These are phyloP conservation scores for Apostichopus californicus DNA, from an alignment of 35 echinoderm and acorn worm genomes.

Conservation along the genomic window DNA sequence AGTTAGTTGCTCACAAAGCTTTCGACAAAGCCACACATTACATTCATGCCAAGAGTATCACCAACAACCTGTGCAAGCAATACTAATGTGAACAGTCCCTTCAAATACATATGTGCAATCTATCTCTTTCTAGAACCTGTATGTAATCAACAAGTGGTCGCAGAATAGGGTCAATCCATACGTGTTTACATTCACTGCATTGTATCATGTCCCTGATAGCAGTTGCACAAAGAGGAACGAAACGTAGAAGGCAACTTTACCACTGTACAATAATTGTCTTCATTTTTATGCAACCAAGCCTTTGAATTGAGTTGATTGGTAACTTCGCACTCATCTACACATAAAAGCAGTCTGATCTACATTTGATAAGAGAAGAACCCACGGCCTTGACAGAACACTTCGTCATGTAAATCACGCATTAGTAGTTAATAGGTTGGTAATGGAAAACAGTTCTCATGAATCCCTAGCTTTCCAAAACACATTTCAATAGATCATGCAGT, in stretches of 20 bases:
- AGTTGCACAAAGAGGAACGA: neutral
- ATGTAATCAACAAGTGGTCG: slow-evolving; percentile 51
- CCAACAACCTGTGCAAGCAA: slow-evolving; percentile 44
- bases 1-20: slow-evolving; percentile 35
- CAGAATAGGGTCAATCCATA: slow-evolving; percentile 3
- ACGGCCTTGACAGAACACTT: neutral
- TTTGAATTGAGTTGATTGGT: no score
- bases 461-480: no score
- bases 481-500: no score
- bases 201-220: neutral
- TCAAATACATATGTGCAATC: slow-evolving; percentile 18
- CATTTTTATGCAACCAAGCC: neutral
- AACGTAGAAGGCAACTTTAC: neutral
- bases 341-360: neutral
- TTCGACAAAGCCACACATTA: slow-evolving; percentile 39
- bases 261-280: neutral
- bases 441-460: no score
- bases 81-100: no score
- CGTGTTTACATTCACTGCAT: neutral
- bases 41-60: slow-evolving; percentile 50
- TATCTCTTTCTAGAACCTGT: slow-evolving; percentile 29
- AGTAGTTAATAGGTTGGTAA: no score
- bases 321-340: neutral
- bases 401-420: slow-evolving; percentile 22
- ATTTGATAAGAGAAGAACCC: slow-evolving; percentile 14